Evolutionary conservation across 2,888 invertebrate species (phyloP).

Genomic region (Parnassius apollo): DNA sequence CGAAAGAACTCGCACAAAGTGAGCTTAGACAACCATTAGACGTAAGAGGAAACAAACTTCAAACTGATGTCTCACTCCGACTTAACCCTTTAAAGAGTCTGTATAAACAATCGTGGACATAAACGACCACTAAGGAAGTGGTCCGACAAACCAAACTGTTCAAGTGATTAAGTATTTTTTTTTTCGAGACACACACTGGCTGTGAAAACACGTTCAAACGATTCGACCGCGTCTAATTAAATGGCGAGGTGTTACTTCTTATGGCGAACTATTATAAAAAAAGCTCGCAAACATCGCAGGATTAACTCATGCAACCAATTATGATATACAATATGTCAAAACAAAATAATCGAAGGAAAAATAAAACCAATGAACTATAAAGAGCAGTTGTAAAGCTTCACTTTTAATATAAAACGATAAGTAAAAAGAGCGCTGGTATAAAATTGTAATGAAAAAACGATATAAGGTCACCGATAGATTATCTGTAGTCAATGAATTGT

Average conservation of each 20-base stretch:
- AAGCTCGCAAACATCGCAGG: constrained; percentile 1
- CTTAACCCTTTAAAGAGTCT: constrained; percentile 17
- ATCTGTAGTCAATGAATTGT: no score
- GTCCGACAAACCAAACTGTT: constrained; percentile 21
- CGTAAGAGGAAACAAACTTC: constrained; percentile 13
- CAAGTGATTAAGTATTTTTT: constrained; percentile 20
- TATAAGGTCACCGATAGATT: no score
- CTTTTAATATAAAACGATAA: no score
- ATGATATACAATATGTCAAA: no score
- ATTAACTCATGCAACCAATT: background rate
- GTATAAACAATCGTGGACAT: constrained; percentile 20
- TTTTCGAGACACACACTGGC: constrained; percentile 1
- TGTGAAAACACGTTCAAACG: constrained; percentile 20
- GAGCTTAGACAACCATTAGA: constrained; percentile 17
- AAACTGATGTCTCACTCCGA: constrained; percentile 14
- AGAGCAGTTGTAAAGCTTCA: no score
- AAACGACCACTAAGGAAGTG: constrained; percentile 26
- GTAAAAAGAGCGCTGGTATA: no score
- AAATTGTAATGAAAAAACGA: no score
- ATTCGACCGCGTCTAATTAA: constrained; percentile 10
- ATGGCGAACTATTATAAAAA: constrained; percentile 9
- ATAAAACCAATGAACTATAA: no score
- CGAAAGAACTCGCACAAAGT: constrained; percentile 2
- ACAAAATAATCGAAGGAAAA: no score
- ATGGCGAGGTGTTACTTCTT: constrained; percentile 3